Evolutionary conservation across 35 echinoderm and acorn worm genomes (phyloP).

Genomic region (Apostichopus parvimensis): DNA sequence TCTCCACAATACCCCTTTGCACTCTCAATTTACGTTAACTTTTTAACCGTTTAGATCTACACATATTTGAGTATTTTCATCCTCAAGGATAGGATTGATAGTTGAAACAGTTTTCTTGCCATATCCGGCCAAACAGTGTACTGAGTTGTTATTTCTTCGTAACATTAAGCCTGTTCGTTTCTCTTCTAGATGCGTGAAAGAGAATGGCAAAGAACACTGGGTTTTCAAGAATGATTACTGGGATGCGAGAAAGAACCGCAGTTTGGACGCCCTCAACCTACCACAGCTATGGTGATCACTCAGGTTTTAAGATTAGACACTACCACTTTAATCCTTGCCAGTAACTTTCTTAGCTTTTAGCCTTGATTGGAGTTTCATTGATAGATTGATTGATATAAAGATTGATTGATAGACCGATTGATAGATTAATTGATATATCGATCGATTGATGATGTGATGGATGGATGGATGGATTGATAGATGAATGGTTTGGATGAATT

Average conservation of each 20-base stretch:
- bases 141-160: no score
- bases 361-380: neutral
- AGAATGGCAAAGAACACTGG: constrained; percentile 88
- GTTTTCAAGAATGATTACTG: constrained; percentile 90
- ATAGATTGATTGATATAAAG: neutral
- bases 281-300: constrained; percentile 46
- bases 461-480: neutral
- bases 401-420: neutral
- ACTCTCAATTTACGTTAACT: no score
- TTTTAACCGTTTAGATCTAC: no score
- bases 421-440: neutral
- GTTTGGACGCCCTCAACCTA: constrained; percentile 58
- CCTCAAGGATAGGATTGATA: no score
- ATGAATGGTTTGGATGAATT: no score
- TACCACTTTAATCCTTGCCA: constrained; percentile 26
- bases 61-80: no score
- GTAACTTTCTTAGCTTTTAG: constrained; percentile 16
- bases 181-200: constrained; percentile 64
- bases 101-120: no score
- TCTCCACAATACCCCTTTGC: no score
- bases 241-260: constrained; percentile 64
- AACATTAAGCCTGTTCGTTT: neutral
- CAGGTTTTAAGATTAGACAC: neutral
- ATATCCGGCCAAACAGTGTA: no score
- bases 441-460: neutral